Conservation (phyloP, 2,113 vertebrate genomes). For the Pycnonotus jocosus region DNA sequence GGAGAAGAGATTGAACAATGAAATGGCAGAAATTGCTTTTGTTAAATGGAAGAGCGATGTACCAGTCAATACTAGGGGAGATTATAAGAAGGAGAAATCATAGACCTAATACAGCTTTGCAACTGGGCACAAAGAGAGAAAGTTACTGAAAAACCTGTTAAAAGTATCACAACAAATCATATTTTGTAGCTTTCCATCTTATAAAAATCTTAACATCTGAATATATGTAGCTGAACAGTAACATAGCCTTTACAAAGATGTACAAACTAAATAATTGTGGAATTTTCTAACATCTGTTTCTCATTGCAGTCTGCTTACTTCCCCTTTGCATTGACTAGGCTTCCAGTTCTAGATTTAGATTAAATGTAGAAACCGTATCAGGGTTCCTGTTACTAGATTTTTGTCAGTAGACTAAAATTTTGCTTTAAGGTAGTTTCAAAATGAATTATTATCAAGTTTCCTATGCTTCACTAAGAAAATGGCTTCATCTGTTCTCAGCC, state of each 20-base stretch:
- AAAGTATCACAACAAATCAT: not conserved
- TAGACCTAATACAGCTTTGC: not conserved
- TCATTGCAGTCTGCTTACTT: not conserved
- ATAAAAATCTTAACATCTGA: not conserved
- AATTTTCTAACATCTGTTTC: slow-evolving; percentile 2
- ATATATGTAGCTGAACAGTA: not conserved
- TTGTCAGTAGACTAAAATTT: not conserved
- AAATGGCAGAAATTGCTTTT: not conserved
- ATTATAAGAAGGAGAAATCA: not conserved
- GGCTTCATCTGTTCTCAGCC: not conserved
- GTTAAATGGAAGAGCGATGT: not conserved
- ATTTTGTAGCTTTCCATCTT: not conserved
- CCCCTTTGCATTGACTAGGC: not conserved
- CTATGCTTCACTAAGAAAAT: not conserved
- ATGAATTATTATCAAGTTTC: not conserved
- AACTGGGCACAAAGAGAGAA: not conserved
- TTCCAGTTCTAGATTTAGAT: not conserved
- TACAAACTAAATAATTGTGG: slow-evolving; percentile 18
- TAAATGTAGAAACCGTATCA: not conserved
- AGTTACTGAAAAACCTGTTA: not conserved
- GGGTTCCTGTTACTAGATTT: not conserved
- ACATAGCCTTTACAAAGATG: not conserved
- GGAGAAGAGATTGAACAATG: not conserved
- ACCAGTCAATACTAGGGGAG: not conserved
- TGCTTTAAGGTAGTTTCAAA: not conserved